These are phyloP conservation scores for Cyphomyrus plagiostoma DNA, from an alignment of 2,113 vertebrate species.

Conservation along the genomic window DNA sequence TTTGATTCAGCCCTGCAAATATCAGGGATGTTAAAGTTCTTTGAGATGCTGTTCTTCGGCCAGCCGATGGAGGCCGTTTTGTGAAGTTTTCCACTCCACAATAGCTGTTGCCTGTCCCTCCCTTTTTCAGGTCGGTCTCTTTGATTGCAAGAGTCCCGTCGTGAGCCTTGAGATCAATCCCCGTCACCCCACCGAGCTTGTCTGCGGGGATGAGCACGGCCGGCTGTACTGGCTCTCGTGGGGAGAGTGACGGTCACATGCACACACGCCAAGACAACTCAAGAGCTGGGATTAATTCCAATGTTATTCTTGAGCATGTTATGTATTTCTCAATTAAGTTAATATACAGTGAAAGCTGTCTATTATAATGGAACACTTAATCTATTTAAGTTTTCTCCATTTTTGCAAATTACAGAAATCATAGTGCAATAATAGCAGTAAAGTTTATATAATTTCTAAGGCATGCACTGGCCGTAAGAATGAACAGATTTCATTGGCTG, in stretches of 20 bases:
- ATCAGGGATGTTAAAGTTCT: not conserved
- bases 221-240: constrained; percentile 9
- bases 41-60: not conserved
- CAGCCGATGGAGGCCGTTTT: not conserved
- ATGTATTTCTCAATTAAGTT: not conserved
- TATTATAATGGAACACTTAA: not conserved
- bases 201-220: constrained; percentile 11
- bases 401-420: not conserved
- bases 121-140: constrained; percentile 12
- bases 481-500: not conserved
- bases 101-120: not conserved
- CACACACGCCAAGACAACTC: not conserved
- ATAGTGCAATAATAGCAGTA: not conserved
- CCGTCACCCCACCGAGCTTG: not conserved
- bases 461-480: not conserved
- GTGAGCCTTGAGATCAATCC: constrained; percentile 15
- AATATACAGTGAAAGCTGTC: not conserved
- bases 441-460: not conserved
- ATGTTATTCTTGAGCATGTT: not conserved
- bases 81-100: not conserved
- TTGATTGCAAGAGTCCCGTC: constrained; percentile 14
- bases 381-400: not conserved
- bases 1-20: not conserved
- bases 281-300: not conserved
- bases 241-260: not conserved